Percentiles rank a stretch among this genome's conserved stretches.
These are phyloP conservation scores for Perithous albicinctus DNA, from an alignment of 2,888 invertebrate genomes.

Conservation along the genomic window DNA sequence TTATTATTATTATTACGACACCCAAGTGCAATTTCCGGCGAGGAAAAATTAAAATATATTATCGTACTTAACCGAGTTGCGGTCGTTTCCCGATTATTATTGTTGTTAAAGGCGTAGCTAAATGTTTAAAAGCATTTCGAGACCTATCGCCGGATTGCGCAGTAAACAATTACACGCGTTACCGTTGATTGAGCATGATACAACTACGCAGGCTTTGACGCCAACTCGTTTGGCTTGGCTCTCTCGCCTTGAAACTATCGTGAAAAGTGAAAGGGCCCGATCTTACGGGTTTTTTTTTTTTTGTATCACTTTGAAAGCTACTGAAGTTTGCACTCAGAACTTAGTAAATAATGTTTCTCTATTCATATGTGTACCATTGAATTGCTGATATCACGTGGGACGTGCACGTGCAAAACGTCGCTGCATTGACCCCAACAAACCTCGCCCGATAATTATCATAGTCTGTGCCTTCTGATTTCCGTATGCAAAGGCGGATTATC, in stretches of 20 bases:
- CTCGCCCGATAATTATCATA: constrained; percentile 29
- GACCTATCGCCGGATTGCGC: constrained; percentile 16
- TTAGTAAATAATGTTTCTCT: constrained; percentile 2
- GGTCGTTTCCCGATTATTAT: constrained; percentile 2
- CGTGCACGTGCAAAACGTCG: constrained; percentile 46
- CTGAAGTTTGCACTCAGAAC: constrained; percentile 21
- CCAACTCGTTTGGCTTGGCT: constrained; percentile 65
- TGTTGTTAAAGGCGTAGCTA: neutral
- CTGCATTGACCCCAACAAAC: constrained; percentile 22
- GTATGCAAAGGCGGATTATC: neutral
- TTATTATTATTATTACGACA: constrained; percentile 1
- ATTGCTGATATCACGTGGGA: constrained; percentile 54
- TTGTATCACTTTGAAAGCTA: constrained; percentile 32
- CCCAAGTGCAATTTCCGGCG: neutral
- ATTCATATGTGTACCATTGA: constrained; percentile 16
- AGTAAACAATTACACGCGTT: constrained; percentile 47
- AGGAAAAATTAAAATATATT: constrained; percentile 3
- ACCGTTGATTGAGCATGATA: constrained; percentile 42
- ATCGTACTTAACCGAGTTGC: constrained; percentile 10
- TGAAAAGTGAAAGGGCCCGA: constrained; percentile 79
- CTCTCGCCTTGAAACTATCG: constrained; percentile 76
- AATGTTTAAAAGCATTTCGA: constrained; percentile 11
- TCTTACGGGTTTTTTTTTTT: constrained; percentile 44
- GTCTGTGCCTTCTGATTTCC: neutral
- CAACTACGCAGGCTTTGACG: constrained; percentile 26